Evolutionary conservation across 37 sponge, comb jelly and placozoan species (phyloP).

Genomic region (Bolinopsis microptera): DNA sequence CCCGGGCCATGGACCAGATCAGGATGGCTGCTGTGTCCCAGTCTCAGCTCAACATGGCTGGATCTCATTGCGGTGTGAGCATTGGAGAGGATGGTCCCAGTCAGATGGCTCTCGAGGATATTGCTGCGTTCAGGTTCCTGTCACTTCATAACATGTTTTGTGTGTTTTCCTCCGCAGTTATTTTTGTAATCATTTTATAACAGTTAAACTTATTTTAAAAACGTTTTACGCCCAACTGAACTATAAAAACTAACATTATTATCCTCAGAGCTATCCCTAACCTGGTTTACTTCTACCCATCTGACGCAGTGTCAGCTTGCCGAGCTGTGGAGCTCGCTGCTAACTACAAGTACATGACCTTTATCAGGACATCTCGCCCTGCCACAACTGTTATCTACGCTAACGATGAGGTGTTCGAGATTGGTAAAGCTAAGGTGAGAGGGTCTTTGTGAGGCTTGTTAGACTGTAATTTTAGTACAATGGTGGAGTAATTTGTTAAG

Average conservation of each 20-base stretch:
- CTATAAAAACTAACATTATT: no score
- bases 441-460: no score
- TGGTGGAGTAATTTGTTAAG: background rate
- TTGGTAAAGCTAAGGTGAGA: slow-evolving; percentile 97
- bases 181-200: no score
- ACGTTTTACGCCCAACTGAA: no score
- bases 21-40: slow-evolving; percentile 99
- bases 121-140: slow-evolving; percentile 90
- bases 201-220: no score
- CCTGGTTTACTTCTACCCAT: slow-evolving; percentile 91
- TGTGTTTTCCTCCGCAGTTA: no score
- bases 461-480: no score
- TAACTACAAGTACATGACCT: slow-evolving; percentile 85
- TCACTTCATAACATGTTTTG: no score
- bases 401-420: slow-evolving; percentile 89
- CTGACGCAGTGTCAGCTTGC: slow-evolving; percentile 92
- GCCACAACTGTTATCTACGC: slow-evolving; percentile 83
- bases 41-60: slow-evolving; percentile 87
- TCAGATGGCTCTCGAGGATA: slow-evolving; percentile 99
- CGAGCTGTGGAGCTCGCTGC: slow-evolving; percentile 98
- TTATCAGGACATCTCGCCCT: slow-evolving; percentile 92
- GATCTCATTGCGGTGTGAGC: slow-evolving; percentile 78
- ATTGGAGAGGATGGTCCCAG: slow-evolving; percentile 97
- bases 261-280: slow-evolving; percentile 82
- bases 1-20: slow-evolving; percentile 97